phyloP scores from a whole-genome alignment of 2,797 vertebrate species.

The Luscinia luscinia region DNA sequence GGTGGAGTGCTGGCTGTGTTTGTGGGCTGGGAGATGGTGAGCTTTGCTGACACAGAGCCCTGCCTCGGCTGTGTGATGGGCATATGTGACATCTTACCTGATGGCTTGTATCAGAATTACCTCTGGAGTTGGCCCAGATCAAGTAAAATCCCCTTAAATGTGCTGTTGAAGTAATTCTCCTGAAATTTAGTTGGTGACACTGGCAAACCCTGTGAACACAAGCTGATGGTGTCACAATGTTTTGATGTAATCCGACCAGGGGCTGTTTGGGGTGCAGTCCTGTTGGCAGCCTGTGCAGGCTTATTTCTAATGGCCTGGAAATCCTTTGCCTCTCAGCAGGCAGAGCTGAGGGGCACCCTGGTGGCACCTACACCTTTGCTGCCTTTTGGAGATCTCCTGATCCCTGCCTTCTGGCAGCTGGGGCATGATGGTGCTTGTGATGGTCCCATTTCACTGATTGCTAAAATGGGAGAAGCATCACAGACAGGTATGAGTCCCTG shows the following conservation, averaged over 20 bases:
- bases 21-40: not conserved
- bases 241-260: accelerated
- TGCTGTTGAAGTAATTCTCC: not conserved
- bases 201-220: accelerated
- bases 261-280: not conserved
- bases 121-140: not conserved
- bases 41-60: not conserved
- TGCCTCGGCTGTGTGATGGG: not conserved
- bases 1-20: not conserved
- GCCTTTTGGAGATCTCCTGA: not conserved
- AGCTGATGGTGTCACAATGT: not conserved
- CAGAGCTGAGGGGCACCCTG: not conserved
- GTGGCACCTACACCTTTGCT: not conserved
- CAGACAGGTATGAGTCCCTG: not conserved
- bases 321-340: not conserved
- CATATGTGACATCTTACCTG: accelerated
- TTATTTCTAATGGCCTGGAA: not conserved
- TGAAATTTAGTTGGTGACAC: not conserved
- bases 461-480: not conserved
- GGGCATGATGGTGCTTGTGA: not conserved
- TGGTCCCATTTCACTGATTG: not conserved
- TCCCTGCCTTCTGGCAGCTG: not conserved
- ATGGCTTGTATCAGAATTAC: not conserved
- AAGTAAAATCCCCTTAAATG: not conserved
- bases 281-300: not conserved